These are phyloP conservation scores for Leptatherina wallacei DNA, from an alignment of 2,797 vertebrate genomes.

Conservation along the genomic window DNA sequence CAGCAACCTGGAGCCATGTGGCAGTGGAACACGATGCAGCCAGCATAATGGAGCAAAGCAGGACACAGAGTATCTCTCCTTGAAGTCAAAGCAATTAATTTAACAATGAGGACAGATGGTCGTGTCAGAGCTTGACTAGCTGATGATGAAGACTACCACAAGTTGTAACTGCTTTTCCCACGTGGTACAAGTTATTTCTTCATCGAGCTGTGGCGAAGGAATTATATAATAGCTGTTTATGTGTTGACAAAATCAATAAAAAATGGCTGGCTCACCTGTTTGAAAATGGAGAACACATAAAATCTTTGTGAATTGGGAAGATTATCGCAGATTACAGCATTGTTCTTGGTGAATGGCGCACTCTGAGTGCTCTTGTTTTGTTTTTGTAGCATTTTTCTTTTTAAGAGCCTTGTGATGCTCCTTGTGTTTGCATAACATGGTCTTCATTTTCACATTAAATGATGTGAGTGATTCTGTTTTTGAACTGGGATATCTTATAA, in stretches of 20 bases:
- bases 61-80: conserved; percentile 26
- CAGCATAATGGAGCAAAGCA: conserved; percentile 32
- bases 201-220: neutral
- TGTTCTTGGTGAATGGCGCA: neutral
- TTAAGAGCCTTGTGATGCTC: neutral
- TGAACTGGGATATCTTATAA: neutral
- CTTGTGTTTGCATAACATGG: neutral
- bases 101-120: conserved; percentile 49
- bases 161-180: neutral
- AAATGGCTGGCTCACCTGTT: neutral
- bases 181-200: neutral
- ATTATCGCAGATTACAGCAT: neutral
- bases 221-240: too few species aligned
- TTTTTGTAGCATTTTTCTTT: neutral
- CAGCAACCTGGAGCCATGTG: conserved; percentile 24
- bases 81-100: conserved; percentile 49
- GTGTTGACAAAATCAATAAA: neutral
- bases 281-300: neutral
- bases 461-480: neutral
- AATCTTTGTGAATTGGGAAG: neutral
- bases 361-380: neutral
- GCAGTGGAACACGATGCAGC: conserved; percentile 41
- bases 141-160: neutral
- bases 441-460: neutral
- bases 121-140: conserved; percentile 26